Evolutionary conservation across 1,140 invertebrate species (phyloP).

Genomic region (Drosophila busckii): DNA sequence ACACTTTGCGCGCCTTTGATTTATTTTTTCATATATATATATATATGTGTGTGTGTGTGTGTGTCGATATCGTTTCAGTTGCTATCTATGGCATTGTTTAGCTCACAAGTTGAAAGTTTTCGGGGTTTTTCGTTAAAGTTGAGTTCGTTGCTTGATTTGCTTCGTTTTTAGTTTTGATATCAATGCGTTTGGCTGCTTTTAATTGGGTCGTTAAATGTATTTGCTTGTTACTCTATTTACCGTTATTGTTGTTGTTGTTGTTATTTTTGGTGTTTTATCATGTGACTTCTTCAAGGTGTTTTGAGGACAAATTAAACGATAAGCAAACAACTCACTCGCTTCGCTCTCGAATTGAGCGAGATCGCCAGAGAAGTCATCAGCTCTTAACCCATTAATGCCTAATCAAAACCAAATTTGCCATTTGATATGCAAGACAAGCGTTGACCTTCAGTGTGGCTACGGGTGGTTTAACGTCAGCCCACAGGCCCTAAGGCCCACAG

Average conservation of each 20-base stretch:
- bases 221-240: constrained; percentile 25
- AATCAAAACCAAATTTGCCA: constrained; percentile 66
- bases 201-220: constrained; percentile 74
- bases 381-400: constrained; percentile 68
- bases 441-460: constrained; percentile 59
- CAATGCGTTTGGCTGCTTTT: constrained; percentile 62
- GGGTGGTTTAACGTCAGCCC: constrained; percentile 30
- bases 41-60: no score
- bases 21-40: no score
- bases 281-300: constrained; percentile 59
- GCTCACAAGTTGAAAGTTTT: constrained; percentile 33
- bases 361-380: constrained; percentile 45
- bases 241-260: constrained; percentile 23
- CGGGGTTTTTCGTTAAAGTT: constrained; percentile 19
- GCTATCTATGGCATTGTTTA: constrained; percentile 38
- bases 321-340: neutral
- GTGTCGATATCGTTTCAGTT: neutral
- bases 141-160: constrained; percentile 18
- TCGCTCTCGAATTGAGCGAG: neutral
- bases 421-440: constrained; percentile 53
- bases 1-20: constrained; percentile 67
- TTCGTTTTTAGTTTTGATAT: constrained; percentile 39
- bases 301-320: constrained; percentile 16
- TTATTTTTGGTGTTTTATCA: constrained; percentile 26
- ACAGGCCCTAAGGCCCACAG: constrained; percentile 16